These are phyloP conservation scores for Zaprionus kolodkinae DNA, from an alignment of 1,140 invertebrate species.

Conservation along the genomic window DNA sequence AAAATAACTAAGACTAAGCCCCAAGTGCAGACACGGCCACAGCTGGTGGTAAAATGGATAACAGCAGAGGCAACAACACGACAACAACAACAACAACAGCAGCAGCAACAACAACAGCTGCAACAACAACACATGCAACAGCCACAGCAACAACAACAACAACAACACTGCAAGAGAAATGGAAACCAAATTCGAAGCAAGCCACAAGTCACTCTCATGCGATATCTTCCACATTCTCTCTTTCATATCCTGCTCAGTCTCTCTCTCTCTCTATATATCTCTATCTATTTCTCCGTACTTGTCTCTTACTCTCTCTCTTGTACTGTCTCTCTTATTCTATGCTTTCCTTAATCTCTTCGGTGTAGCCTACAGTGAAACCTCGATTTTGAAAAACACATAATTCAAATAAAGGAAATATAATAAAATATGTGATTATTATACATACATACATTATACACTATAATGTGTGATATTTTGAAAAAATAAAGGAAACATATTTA, in stretches of 20 bases:
- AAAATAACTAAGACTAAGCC: conserved; percentile 54
- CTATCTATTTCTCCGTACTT: neutral
- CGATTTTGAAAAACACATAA: neutral
- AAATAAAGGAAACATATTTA: too few species aligned
- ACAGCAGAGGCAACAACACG: conserved; percentile 1
- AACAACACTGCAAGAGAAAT: conserved; percentile 21
- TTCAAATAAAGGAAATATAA: too few species aligned
- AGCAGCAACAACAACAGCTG: conserved; percentile 1
- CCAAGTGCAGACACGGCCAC: conserved; percentile 45
- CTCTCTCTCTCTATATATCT: neutral
- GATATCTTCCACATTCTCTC: neutral
- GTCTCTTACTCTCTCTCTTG: conserved; percentile 4
- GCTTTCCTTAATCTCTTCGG: neutral
- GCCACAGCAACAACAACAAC: conserved; percentile 7
- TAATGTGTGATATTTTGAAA: too few species aligned
- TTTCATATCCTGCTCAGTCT: neutral
- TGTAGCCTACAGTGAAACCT: conserved; percentile 26
- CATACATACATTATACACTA: too few species aligned
- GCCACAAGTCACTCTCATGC: conserved; percentile 4
- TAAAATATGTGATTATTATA: too few species aligned
- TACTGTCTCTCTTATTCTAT: neutral
- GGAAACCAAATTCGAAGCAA: conserved; percentile 39
- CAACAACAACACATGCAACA: conserved; percentile 1
- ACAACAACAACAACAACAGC: conserved; percentile 4
- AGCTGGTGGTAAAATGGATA: conserved; percentile 40